Percentiles rank a stretch among this genome's conserved stretches.
Evolutionary conservation across 2,888 invertebrate genomes (phyloP).

Genomic region (Cinara cedri): DNA sequence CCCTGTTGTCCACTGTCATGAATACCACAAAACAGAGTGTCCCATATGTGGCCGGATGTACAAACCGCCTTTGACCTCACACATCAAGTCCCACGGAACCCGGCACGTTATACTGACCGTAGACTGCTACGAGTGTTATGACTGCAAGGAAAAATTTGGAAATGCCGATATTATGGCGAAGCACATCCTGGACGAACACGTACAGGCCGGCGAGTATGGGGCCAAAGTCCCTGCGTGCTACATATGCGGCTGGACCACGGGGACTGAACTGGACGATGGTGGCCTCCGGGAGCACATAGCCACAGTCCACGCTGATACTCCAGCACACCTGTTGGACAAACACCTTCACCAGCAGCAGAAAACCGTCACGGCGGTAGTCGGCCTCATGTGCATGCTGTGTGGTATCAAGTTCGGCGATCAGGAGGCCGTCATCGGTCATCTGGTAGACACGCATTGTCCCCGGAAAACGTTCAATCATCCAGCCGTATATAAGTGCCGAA

Average conservation of each 20-base stretch:
- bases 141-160: conserved; percentile 40
- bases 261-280: no score
- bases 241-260: background rate
- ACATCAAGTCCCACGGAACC: conserved; percentile 33
- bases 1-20: conserved; percentile 18
- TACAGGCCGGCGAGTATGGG: background rate
- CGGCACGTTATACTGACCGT: conserved; percentile 5
- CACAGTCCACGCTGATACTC: background rate
- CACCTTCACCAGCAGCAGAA: background rate
- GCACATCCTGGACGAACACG: conserved; percentile 29
- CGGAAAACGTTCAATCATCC: conserved; percentile 56
- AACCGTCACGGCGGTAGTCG: background rate
- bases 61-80: background rate
- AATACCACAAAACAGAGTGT: conserved; percentile 22
- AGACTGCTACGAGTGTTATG: conserved; percentile 36
- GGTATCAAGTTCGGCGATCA: background rate
- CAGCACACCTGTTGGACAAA: background rate
- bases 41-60: conserved; percentile 17
- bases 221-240: background rate
- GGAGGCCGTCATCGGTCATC: background rate
- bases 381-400: background rate
- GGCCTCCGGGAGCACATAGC: background rate
- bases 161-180: background rate
- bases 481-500: conserved; percentile 57
- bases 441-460: conserved; percentile 41